Base-by-base conservation (phyloP, 2,113 vertebrate genomes). In the Rhinopomastus cyanomelas region DNA sequence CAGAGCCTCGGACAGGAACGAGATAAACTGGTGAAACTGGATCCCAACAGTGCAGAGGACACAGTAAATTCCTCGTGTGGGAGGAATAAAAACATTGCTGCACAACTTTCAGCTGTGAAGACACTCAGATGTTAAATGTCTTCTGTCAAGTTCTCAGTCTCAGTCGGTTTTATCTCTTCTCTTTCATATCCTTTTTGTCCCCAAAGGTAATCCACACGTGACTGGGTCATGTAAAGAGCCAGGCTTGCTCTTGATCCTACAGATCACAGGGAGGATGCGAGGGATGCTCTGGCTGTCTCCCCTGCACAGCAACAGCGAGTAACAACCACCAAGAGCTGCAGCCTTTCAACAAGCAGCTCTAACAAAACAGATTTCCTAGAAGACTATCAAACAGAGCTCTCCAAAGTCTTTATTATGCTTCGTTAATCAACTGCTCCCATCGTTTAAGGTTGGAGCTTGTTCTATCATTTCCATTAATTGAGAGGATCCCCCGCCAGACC, bases 381-480 rank as follows among this genome's bases (percentile, higher is more conserved):
- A 80, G 65, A 68, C 74, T 80, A 21, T 75, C 81, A 88, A 94
- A 86, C 27, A 75, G 32, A 89, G 80, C 87, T 83, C 86, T 84
- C 85, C 36, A 88, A 93, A 94, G 68, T 36, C 32, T 76, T 89
- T 89, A 53, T 82, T 94, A 83, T 74, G 36, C 27, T 82, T 86
- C 72, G 87, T 11, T 83, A 95, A 93, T 92, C 69, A 88, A 89
- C 91, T 86, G 61, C 67, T 88, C 92, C 91, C 16, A 51, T 62
- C 89, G 71, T 81, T 92, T 77, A 76, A 79, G 65, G 39, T 71
- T 71, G 94, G 90, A 96, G 46, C 60, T 88, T 90, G 51, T 82
- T 94, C 95, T 92, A 89, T 87, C 44, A 72, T 95, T 96, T 96
- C 96, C 82, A 88, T 96, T 96, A 93, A 95, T 95, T 94, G 89